These are phyloP conservation scores for Drosophila lacicola DNA, from an alignment of 2,888 invertebrate species.

Conservation along the genomic window DNA sequence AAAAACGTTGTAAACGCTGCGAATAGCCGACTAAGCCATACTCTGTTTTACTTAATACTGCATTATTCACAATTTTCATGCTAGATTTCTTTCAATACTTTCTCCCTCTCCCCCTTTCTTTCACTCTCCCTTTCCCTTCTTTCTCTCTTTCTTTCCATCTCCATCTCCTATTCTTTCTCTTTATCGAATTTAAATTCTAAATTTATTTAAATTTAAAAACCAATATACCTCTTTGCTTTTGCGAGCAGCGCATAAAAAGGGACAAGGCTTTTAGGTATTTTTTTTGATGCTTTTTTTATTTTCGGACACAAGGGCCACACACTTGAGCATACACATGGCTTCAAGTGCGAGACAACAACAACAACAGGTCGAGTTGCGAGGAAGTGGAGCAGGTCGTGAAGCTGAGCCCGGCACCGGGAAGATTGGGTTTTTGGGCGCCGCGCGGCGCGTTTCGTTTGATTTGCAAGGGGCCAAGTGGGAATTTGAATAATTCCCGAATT, in stretches of 20 bases:
- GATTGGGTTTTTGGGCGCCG: constrained; percentile 33
- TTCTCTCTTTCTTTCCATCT: too few relatives aligned
- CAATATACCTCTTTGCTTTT: background rate
- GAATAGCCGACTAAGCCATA: background rate
- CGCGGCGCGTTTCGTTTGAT: constrained; percentile 43
- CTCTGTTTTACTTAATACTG: background rate
- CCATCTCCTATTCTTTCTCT: background rate
- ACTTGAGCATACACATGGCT: constrained; percentile 65
- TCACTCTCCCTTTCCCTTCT: too few relatives aligned
- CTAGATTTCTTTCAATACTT: too few relatives aligned
- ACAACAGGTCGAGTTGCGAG: background rate
- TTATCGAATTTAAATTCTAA: background rate
- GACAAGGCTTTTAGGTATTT: constrained; percentile 62
- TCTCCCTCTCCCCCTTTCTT: too few relatives aligned
- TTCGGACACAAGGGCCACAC: constrained; percentile 67
- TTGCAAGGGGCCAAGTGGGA: constrained; percentile 69
- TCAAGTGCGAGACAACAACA: constrained; percentile 48
- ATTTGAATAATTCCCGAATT: constrained; percentile 72
- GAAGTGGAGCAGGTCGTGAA: background rate
- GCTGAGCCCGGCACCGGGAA: constrained; percentile 11
- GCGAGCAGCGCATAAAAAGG: constrained; percentile 25
- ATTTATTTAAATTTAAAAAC: background rate
- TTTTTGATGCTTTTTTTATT: constrained; percentile 21
- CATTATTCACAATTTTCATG: too few relatives aligned
- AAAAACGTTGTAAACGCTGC: background rate